Base-by-base conservation (phyloP, 2,113 vertebrate species). In the Peromyscus californicus region DNA sequence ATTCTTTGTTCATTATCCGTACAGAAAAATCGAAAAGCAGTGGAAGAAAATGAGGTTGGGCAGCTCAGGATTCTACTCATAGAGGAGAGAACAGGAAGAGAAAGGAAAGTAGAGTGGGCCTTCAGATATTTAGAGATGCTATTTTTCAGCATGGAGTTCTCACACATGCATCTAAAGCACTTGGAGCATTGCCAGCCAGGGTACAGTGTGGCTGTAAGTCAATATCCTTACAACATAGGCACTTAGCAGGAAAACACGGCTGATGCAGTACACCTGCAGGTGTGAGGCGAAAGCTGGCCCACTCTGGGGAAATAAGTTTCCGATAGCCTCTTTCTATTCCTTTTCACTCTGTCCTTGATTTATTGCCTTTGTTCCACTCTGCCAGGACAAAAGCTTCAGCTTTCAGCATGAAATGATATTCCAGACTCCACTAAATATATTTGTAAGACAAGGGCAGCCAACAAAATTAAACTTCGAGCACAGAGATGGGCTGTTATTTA, bases 381-480 rank as follows among this genome's bases (percentile, higher is more conserved):
- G 89, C 45, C 91, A 78, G 91, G 93, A 95, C 88, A 98, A 96
- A 97, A 91, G 0, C 57, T 97, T 98, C 83, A 90, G 12, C 86
- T 97, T 97, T 76, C 65, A 65, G 70, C 85, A 75, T 90, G 65
- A 96, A 97, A 98, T 96, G 82, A 94, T 97, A 93, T 92, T 97
- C 90, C 87, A 98, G 45, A 59, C 89, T 76, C 33, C 95, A 94
- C n/a, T 97, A 67, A 97, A 94, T 84, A 96, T 92, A 97, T 61
- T 96, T 97, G 59, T 95, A 98, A 98, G 90, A 94, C 86, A 98
- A 98, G 95, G 97, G 31, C 61, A 90, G 12, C 74, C 92, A 75
- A 82, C 42, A 96, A 59, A 98, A 98, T 97, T 98, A 98, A 97
- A 93, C 94, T 80, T 91, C 17, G 26, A 72, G 94, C 95, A 96